A percentile compares a stretch with the other conserved stretches of the same genome.
These are phyloP conservation scores for Hymenochirus boettgeri DNA, from an alignment of 2,113 vertebrate genomes.

Conservation along the genomic window DNA sequence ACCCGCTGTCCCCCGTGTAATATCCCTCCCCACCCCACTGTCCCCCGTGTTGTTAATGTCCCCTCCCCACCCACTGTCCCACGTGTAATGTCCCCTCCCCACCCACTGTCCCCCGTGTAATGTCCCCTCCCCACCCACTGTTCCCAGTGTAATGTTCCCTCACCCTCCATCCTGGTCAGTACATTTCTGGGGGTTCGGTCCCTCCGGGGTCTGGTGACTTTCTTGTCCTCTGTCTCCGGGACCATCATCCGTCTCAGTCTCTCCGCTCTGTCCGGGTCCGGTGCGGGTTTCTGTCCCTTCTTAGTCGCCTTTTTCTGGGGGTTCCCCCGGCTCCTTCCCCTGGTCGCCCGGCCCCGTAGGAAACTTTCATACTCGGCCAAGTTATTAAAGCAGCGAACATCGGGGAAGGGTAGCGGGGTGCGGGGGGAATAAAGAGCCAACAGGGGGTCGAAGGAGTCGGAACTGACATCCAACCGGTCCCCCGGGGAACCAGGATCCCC, in stretches of 20 bases:
- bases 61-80: background rate
- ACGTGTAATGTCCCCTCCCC: no score
- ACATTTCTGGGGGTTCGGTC: slow-evolving; percentile 75
- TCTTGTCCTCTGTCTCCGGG: slow-evolving; percentile 56
- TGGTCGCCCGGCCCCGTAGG: slow-evolving; percentile 66
- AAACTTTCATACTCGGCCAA: slow-evolving; percentile 86
- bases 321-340: slow-evolving; percentile 53
- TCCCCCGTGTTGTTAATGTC: no score
- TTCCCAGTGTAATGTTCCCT: background rate
- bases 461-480: slow-evolving; percentile 71
- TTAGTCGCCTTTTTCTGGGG: slow-evolving; percentile 1
- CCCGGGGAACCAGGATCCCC: slow-evolving; percentile 12
- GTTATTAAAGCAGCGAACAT: slow-evolving; percentile 85
- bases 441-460: slow-evolving; percentile 79
- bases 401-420: slow-evolving; percentile 73
- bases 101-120: background rate
- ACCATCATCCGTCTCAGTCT: slow-evolving; percentile 81
- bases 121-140: background rate
- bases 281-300: slow-evolving; percentile 45
- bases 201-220: slow-evolving; percentile 39
- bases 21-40: no score
- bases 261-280: slow-evolving; percentile 71
- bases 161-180: slow-evolving; percentile 88
- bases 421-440: slow-evolving; percentile 75
- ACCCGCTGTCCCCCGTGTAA: no score